Evolutionary conservation across 2,113 vertebrate genomes (phyloP), one percentile per base, ranked within the genome.

Genomic region (Ictalurus furcatus): DNA sequence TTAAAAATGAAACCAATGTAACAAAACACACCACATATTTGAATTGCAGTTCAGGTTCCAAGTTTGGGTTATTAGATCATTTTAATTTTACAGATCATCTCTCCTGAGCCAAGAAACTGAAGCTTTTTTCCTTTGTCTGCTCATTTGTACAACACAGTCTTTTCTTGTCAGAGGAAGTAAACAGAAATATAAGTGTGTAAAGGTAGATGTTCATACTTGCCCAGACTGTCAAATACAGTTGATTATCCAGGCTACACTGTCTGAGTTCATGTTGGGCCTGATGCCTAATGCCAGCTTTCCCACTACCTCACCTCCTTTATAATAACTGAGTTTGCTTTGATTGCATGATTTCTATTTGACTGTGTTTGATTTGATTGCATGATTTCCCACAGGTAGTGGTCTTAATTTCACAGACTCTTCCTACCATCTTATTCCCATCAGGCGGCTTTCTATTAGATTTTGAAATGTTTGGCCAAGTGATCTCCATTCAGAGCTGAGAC

Each of bases 141-240:
- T 91, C 93, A 86, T 90, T 95, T 93, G 94, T 93, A 93, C 91
- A 89, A 92, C 93, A 93, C 93, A 92, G 89, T 95, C 93, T 95
- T 94, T 95, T 93, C 95, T 93, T 95, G 93, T 94, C 30, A 4
- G 90, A 88, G 86, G 91, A 91, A 93, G 92, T 94, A 94, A 93
- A 94, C 92, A 92, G 91, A 92, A 94, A 92, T 91, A 93, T 93
- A 89, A 93, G 89, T 92, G 92, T 95, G 94, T 94, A 95, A 93
- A 93, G 93, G 92, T 91, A 94, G 93, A 93, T 95, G 92, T 93
- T 94, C 90, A 89, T 93, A 71, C 90, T 89, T 90, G 86, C 92
- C 93, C 92, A 89, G 92, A 93, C 91, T 93, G 94, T 94, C 94
- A 74, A 65, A 85, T 54, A 37, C 92, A 89, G 92, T 91, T 93